Evolutionary conservation across 2,113 vertebrate species (phyloP).

Genomic region (Osmerus mordax): DNA sequence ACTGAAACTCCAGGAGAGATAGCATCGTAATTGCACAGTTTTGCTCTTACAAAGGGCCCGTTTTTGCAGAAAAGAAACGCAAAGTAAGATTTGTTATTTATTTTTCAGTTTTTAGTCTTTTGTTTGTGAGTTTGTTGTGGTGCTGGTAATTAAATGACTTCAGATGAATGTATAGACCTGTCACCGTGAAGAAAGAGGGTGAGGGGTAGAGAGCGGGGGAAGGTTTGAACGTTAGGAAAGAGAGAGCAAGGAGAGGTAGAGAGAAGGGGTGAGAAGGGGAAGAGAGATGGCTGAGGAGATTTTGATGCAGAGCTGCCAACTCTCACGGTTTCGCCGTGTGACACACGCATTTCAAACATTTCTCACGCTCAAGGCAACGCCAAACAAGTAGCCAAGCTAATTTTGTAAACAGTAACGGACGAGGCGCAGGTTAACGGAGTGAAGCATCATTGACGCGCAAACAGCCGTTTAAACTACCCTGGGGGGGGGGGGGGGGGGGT

Average conservation of each 20-base stretch:
- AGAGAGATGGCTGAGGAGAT: background rate
- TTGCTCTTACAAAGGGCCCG: constrained; percentile 4
- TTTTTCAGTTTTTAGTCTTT: background rate
- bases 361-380: too few species aligned
- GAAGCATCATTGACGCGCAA: too few species aligned
- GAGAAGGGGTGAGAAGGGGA: background rate
- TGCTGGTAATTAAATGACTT: background rate
- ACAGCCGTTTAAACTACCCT: too few species aligned
- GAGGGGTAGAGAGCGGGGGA: background rate
- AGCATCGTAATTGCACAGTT: background rate
- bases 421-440: too few species aligned
- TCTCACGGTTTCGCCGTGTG: too few species aligned
- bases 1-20: constrained; percentile 12
- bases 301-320: too few species aligned
- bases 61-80: constrained; percentile 12
- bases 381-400: too few species aligned
- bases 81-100: background rate
- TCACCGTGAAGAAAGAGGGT: background rate
- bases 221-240: background rate
- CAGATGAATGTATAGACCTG: background rate
- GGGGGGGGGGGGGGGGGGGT: too few species aligned
- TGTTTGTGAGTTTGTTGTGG: background rate
- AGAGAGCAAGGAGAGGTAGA: background rate
- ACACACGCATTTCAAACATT: too few species aligned
- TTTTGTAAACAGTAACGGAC: too few species aligned